Evolutionary conservation across 2,797 vertebrate genomes (phyloP).

Genomic region (Coregonus sp.): DNA sequence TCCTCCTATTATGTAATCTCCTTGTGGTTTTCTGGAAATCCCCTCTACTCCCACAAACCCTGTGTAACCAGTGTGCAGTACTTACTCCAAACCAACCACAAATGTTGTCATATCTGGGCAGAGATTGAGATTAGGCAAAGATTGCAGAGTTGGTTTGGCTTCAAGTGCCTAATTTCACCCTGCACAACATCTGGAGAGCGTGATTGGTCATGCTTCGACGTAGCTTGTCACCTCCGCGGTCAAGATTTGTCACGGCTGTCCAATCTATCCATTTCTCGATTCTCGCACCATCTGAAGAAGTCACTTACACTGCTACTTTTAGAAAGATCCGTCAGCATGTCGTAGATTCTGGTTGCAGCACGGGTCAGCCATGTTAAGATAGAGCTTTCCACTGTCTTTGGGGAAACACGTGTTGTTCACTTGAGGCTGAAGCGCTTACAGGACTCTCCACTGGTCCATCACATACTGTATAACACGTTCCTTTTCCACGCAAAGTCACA

Average conservation of each 20-base stretch:
- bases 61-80: constrained; percentile 25
- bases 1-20: constrained; percentile 14
- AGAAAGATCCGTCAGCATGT: neutral
- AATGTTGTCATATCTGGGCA: constrained; percentile 4
- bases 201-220: constrained; percentile 13
- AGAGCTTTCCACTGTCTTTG: neutral
- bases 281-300: neutral
- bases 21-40: constrained; percentile 18
- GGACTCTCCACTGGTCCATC: neutral
- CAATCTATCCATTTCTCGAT: neutral
- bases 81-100: constrained; percentile 1
- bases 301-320: neutral
- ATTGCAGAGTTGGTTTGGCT: constrained; percentile 1
- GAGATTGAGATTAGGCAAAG: constrained; percentile 10
- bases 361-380: neutral
- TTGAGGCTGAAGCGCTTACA: neutral
- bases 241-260: neutral
- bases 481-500: neutral
- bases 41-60: neutral
- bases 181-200: neutral
- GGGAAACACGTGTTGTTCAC: neutral
- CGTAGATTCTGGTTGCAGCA: neutral
- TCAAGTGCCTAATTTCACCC: neutral
- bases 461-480: neutral
- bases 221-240: neutral